These are phyloP conservation scores for Fistularia commersonii DNA, from an alignment of 2,797 vertebrate genomes.

Conservation along the genomic window DNA sequence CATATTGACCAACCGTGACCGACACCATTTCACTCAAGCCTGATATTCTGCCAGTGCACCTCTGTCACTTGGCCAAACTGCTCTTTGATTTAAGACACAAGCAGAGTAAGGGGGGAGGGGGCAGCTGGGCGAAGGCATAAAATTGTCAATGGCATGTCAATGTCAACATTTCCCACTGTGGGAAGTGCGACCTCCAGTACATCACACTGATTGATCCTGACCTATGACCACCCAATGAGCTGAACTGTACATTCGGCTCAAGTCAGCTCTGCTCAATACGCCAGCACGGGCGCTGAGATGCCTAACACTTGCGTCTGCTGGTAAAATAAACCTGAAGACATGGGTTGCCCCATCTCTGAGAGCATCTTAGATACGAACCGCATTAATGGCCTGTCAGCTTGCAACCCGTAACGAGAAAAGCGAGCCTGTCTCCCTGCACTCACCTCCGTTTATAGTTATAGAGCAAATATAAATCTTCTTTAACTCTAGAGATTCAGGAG, in stretches of 20 bases:
- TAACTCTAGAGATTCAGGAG: constrained; percentile 34
- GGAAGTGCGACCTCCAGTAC: constrained; percentile 41
- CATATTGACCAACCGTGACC: constrained; percentile 39
- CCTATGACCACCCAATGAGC: constrained; percentile 44
- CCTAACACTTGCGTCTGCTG: not conserved
- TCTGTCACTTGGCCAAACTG: constrained; percentile 50
- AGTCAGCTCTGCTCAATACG: constrained; percentile 15
- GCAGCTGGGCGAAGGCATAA: constrained; percentile 27
- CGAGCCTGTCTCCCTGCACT: constrained; percentile 6
- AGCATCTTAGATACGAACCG: constrained; percentile 17
- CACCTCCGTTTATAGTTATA: constrained; percentile 24
- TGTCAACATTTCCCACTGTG: constrained; percentile 18
- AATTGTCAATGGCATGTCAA: constrained; percentile 56
- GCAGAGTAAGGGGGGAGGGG: constrained; percentile 20
- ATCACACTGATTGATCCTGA: constrained; percentile 60
- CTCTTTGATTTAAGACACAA: constrained; percentile 59
- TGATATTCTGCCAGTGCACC: constrained; percentile 29
- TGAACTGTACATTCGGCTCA: constrained; percentile 6
- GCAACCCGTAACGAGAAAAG: constrained; percentile 15
- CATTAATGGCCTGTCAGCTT: constrained; percentile 24
- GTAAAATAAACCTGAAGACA: constrained; percentile 8
- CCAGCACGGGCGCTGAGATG: constrained; percentile 4
- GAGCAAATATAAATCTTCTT: constrained; percentile 30
- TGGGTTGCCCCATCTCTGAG: constrained; percentile 23
- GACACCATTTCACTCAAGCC: constrained; percentile 48